A percentile compares a stretch with the other conserved stretches of the same genome.
Evolutionary conservation across 92 coral and sea anemone genomes (phyloP).

Genomic region (Meandrina meandrites): DNA sequence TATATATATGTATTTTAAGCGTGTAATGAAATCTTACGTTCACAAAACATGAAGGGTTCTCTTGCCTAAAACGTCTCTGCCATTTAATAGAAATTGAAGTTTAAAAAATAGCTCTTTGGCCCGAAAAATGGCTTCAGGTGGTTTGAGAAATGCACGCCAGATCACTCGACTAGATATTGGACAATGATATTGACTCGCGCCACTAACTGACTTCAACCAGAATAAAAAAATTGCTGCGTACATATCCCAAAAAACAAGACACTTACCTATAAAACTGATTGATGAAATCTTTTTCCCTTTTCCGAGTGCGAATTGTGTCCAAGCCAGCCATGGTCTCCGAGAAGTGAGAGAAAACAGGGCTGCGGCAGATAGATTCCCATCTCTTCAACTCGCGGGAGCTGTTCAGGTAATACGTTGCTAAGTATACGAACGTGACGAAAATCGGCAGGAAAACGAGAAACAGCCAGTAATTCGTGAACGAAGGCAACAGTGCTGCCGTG

Average conservation of each 20-base stretch:
- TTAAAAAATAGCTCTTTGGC: no score
- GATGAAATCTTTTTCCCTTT: constrained; percentile 20
- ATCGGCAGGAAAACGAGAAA: constrained; percentile 5
- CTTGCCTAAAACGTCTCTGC: no score
- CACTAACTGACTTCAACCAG: no score
- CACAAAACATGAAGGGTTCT: no score
- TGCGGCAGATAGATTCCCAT: constrained; percentile 53
- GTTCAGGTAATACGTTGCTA: constrained; percentile 53
- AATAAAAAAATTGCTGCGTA: not conserved
- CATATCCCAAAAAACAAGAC: not conserved
- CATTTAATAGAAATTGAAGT: no score
- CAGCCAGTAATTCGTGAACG: constrained; percentile 21
- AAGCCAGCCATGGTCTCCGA: constrained; percentile 53
- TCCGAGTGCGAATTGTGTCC: constrained; percentile 42
- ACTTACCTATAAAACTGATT: constrained; percentile 12
- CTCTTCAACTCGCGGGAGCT: constrained; percentile 63
- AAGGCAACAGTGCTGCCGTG: constrained; percentile 13
- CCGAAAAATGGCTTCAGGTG: no score
- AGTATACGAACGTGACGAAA: not conserved
- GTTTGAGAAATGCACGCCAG: no score
- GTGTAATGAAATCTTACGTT: no score
- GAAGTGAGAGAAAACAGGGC: constrained; percentile 59
- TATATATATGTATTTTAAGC: no score
- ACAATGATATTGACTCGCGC: no score
- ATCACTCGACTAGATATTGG: no score